phyloP scores from a whole-genome alignment of 2,888 invertebrate genomes.

The Halocaridina rubra region DNA sequence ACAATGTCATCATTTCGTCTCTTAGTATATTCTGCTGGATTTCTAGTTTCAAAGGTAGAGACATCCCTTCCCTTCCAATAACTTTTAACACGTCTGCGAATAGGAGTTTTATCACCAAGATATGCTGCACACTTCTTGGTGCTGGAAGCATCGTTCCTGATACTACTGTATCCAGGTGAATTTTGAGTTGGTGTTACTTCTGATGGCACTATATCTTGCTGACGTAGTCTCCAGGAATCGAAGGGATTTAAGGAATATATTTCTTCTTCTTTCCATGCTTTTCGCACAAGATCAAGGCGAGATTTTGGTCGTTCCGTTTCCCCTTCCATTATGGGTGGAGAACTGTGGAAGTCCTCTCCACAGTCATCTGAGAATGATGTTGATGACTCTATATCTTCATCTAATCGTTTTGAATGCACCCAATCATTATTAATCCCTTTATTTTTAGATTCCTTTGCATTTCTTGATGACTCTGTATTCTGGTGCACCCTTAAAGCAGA shows the following conservation, averaged over 20 bases:
- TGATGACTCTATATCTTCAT: too few species aligned
- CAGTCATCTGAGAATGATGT: too few species aligned
- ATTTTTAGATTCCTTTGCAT: not conserved
- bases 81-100: not conserved
- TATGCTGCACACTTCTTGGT: not conserved
- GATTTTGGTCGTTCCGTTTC: not conserved
- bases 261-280: slow-evolving; percentile 28
- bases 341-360: too few species aligned
- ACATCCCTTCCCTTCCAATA: not conserved
- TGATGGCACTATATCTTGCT: not conserved
- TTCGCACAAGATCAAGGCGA: slow-evolving; percentile 16
- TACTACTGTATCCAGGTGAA: not conserved
- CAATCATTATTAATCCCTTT: too few species aligned
- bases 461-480: too few species aligned
- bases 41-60: not conserved
- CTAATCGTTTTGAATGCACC: too few species aligned
- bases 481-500: too few species aligned
- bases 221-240: slow-evolving; percentile 28
- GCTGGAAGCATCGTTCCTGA: not conserved
- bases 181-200: not conserved
- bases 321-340: too few species aligned
- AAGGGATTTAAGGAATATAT: slow-evolving; percentile 34
- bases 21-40: too few species aligned
- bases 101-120: not conserved
- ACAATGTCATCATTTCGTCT: not conserved